Percentiles rank a stretch among this genome's conserved stretches.
Conservation (phyloP, 2,113 vertebrate species). For the Addax nasomaculatus region DNA sequence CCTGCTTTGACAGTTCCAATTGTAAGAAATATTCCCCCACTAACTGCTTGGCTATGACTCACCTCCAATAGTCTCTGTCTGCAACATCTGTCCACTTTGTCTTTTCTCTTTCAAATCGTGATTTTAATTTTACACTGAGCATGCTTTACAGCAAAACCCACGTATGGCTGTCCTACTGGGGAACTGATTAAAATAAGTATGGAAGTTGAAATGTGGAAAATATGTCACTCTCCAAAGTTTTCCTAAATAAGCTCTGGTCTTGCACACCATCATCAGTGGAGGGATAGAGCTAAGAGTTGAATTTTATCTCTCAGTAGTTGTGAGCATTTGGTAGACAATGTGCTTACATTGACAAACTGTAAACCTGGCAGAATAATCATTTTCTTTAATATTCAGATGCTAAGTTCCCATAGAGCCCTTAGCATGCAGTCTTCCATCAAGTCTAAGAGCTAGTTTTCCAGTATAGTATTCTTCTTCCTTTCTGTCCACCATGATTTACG, state of each 20-base stretch:
- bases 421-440: neutral
- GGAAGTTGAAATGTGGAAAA: neutral
- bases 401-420: neutral
- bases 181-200: neutral
- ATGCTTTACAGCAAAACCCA: slow-evolving; percentile 34
- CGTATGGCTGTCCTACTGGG: neutral
- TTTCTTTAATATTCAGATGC: slow-evolving; percentile 43
- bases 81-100: slow-evolving; percentile 48
- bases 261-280: slow-evolving; percentile 26
- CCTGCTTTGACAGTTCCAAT: slow-evolving; percentile 54
- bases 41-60: slow-evolving; percentile 35
- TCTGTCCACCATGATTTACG: neutral
- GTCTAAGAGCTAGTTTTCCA: neutral
- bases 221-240: neutral
- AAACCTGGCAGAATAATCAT: slow-evolving; percentile 43
- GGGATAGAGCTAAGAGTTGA: slow-evolving; percentile 50
- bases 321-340: slow-evolving; percentile 51
- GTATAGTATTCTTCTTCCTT: neutral
- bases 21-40: slow-evolving; percentile 22
- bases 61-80: slow-evolving; percentile 26
- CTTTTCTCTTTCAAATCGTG: neutral
- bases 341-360: slow-evolving; percentile 53
- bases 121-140: slow-evolving; percentile 20
- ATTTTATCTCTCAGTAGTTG: slow-evolving; percentile 54
- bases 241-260: slow-evolving; percentile 52